phyloP scores from a whole-genome alignment of 2,888 invertebrate genomes.

The Scaeva pyrastri region DNA sequence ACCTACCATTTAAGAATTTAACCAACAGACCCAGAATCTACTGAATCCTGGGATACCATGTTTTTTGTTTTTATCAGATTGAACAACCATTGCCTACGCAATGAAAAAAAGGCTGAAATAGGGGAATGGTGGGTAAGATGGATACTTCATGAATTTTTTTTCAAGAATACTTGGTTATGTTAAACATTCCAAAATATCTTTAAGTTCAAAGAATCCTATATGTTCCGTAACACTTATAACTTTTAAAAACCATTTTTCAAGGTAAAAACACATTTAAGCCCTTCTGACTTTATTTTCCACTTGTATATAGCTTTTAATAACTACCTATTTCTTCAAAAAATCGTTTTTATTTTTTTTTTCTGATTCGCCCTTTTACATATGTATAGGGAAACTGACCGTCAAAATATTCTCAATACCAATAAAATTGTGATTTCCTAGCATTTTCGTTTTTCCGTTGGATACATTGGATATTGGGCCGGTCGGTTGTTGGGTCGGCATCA shows the following conservation, averaged over 20 bases:
- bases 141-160: neutral
- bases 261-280: neutral
- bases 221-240: too few relatives aligned
- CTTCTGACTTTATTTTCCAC: neutral
- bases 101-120: neutral
- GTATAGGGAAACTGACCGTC: slow-evolving; percentile 48
- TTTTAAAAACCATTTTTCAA: neutral
- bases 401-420: slow-evolving; percentile 62
- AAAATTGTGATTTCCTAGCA: slow-evolving; percentile 64
- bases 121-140: neutral
- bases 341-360: neutral
- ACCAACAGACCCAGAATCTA: slow-evolving; percentile 1
- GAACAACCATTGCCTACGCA: slow-evolving; percentile 6
- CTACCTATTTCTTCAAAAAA: slow-evolving; percentile 1
- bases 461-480: slow-evolving; percentile 14
- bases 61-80: neutral
- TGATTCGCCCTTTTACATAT: slow-evolving; percentile 4
- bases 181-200: too few relatives aligned
- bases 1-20: neutral
- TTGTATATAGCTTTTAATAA: slow-evolving; percentile 2
- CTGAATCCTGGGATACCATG: neutral
- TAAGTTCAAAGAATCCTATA: too few relatives aligned
- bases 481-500: slow-evolving; percentile 15
- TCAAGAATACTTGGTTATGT: neutral
- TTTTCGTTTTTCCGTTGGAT: slow-evolving; percentile 28